Percentiles rank a stretch among this genome's conserved stretches.
Conservation (phyloP, 2,797 vertebrate genomes). For the Cottoperca gobio region DNA sequence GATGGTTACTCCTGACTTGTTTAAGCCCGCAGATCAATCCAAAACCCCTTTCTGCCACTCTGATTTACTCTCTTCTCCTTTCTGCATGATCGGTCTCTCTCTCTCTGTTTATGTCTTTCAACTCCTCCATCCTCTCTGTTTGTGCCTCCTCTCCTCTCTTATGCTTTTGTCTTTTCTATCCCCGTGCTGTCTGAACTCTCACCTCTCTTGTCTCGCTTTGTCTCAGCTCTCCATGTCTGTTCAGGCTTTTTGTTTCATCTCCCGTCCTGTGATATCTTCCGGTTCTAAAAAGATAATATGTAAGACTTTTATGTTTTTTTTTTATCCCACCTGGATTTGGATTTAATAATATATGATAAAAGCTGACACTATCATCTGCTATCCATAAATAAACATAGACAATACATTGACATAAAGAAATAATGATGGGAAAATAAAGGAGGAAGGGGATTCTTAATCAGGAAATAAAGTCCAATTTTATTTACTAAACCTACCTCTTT, state of each 20-base stretch:
- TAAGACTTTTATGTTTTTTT: not conserved
- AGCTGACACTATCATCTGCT: not conserved
- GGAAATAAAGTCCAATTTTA: not conserved
- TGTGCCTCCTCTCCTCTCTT: not conserved
- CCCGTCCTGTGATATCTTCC: not conserved
- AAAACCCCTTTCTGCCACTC: slow-evolving; percentile 2
- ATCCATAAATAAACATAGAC: not conserved
- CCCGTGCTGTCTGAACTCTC: slow-evolving; percentile 2
- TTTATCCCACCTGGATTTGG: not conserved
- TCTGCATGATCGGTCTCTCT: slow-evolving; percentile 1
- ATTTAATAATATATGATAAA: not conserved
- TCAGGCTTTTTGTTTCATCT: not conserved
- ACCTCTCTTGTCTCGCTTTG: not conserved
- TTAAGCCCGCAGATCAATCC: slow-evolving; percentile 46
- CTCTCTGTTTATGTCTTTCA: not conserved
- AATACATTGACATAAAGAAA: not conserved
- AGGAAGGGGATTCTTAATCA: not conserved
- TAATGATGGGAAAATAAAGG: not conserved
- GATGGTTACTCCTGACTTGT: slow-evolving; percentile 41
- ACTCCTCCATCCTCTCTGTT: not conserved
- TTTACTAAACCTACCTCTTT: no score
- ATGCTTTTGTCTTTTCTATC: not conserved
- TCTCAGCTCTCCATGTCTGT: not conserved
- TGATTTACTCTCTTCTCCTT: slow-evolving; percentile 5
- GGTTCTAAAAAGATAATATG: not conserved